Conservation (phyloP, 2,797 vertebrate species). For the Mormyrus hasselquistii region DNA sequence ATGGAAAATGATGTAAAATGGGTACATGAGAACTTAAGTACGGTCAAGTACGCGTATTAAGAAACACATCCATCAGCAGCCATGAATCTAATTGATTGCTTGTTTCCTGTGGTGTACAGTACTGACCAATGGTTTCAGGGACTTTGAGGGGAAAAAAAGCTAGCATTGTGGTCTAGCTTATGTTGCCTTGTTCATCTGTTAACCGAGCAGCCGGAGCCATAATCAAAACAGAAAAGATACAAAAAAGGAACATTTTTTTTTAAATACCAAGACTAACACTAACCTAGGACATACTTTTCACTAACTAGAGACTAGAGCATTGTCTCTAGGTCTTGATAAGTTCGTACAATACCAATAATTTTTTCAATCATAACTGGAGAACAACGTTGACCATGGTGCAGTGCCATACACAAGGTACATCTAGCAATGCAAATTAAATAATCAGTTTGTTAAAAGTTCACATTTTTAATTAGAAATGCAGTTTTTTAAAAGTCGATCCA, state of each 20-base stretch:
- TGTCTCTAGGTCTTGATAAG: neutral
- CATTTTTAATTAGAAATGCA: neutral
- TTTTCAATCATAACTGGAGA: neutral
- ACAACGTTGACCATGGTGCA: neutral
- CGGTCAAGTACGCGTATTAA: neutral
- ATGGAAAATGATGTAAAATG: neutral
- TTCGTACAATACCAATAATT: neutral
- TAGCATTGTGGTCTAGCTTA: neutral
- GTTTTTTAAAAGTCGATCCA: neutral
- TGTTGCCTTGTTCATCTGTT: neutral
- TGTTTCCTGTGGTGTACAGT: neutral
- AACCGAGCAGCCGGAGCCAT: neutral
- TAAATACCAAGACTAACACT: neutral
- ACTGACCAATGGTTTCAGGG: neutral
- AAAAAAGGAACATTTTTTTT: neutral
- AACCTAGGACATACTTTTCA: neutral
- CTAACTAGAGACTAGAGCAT: neutral
- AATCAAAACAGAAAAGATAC: neutral
- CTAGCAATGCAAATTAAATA: neutral
- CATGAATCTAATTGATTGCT: neutral
- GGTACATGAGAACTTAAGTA: neutral
- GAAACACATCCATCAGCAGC: neutral
- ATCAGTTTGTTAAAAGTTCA: neutral
- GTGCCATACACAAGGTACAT: neutral
- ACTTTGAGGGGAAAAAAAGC: neutral